phyloP scores from a whole-genome alignment of 2,113 vertebrate genomes.

The Nettapus auritus region DNA sequence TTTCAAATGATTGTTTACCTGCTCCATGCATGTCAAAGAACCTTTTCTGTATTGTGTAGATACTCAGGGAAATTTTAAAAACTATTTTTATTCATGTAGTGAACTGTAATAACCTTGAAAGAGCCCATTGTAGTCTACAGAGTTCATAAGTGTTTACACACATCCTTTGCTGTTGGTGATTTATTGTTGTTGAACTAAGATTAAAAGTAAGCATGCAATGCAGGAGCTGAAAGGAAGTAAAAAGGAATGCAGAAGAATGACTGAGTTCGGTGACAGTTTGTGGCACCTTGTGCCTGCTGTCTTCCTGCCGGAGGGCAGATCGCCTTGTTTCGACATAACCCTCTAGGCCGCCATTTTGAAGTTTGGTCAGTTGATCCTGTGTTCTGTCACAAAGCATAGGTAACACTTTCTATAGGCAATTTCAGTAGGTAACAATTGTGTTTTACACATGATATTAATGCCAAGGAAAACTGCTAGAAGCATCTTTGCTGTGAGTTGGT shows the following conservation, averaged over 20 bases:
- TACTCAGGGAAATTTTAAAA: neutral
- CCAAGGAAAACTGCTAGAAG: neutral
- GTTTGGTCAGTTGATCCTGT: neutral
- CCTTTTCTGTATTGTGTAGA: constrained; percentile 18
- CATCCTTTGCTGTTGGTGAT: constrained; percentile 50
- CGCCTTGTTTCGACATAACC: neutral
- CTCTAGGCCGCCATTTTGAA: neutral
- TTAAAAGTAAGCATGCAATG: neutral
- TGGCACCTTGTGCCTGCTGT: neutral
- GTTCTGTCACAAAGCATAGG: neutral
- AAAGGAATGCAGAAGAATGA: neutral
- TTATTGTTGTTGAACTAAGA: constrained; percentile 56
- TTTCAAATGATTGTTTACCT: neutral
- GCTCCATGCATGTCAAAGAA: neutral
- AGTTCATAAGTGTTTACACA: constrained; percentile 29
- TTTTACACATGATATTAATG: neutral
- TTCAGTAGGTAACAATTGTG: neutral
- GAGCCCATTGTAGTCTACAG: constrained; percentile 23
- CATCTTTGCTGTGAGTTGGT: neutral
- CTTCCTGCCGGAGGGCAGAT: neutral
- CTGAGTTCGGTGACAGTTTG: neutral
- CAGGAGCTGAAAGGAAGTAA: constrained; percentile 31
- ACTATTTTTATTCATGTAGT: constrained; percentile 11
- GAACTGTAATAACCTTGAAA: constrained; percentile 52
- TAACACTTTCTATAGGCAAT: neutral